A percentile compares a stretch with the other conserved stretches of the same genome.
These are phyloP conservation scores for Lissocephala sabroskyi DNA, from an alignment of 2,888 invertebrate genomes.

Conservation along the genomic window DNA sequence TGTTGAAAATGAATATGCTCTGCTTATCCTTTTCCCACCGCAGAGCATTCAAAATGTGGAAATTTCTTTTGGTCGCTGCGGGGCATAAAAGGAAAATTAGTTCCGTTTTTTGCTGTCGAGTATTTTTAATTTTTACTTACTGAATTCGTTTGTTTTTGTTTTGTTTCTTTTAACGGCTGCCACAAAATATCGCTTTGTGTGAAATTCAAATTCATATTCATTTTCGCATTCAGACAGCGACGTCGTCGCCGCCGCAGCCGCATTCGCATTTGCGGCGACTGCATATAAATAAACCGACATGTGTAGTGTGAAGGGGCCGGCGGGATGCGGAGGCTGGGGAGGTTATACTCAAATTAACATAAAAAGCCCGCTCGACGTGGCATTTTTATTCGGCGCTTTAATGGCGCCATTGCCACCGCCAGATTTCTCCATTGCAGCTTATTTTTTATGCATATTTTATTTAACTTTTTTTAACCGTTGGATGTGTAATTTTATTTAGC, in stretches of 20 bases:
- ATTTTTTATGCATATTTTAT: constrained; percentile 60
- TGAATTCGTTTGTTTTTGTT: too few relatives aligned
- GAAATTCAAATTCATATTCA: constrained; percentile 50
- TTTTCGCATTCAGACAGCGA: too few relatives aligned
- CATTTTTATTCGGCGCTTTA: constrained; percentile 17
- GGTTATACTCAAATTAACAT: constrained; percentile 59
- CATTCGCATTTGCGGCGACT: constrained; percentile 34
- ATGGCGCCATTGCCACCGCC: constrained; percentile 15
- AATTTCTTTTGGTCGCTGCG: too few relatives aligned
- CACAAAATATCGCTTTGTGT: too few relatives aligned
- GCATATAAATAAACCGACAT: constrained; percentile 8
- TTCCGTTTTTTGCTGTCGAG: too few relatives aligned
- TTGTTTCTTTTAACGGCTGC: constrained; percentile 48
- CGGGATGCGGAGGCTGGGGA: too few relatives aligned
- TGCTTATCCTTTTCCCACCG: constrained; percentile 7
- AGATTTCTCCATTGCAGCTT: constrained; percentile 52
- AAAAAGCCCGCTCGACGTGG: constrained; percentile 22
- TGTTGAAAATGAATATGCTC: constrained; percentile 3
- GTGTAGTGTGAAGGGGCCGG: too few relatives aligned
- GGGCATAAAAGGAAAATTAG: constrained; percentile 56
- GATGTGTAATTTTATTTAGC: constrained; percentile 59
- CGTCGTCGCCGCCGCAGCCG: too few relatives aligned
- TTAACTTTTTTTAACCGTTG: constrained; percentile 57
- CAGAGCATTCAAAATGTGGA: constrained; percentile 25
- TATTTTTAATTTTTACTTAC: too few relatives aligned